A percentile compares a stretch with the other conserved stretches of the same genome.
phyloP scores from a whole-genome alignment of 2,888 invertebrate species.

The Hyles lineata region DNA sequence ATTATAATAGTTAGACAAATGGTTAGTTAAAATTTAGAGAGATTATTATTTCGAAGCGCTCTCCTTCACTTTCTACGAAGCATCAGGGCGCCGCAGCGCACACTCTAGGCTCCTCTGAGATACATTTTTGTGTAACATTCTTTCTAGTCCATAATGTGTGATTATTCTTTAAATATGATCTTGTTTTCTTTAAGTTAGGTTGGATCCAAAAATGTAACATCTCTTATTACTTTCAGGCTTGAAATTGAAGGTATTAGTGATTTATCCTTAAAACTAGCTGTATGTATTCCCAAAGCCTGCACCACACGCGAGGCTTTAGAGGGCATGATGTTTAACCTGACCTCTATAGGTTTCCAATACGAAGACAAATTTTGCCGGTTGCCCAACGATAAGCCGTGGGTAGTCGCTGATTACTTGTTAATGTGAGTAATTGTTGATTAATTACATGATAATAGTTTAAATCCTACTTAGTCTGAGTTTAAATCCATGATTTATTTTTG shows the following conservation, averaged over 20 bases:
- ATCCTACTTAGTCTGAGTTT: no score
- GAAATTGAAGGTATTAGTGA: background rate
- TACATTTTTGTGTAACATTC: no score
- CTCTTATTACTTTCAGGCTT: background rate
- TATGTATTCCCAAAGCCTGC: constrained; percentile 70
- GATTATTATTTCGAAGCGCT: no score
- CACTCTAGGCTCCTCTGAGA: no score
- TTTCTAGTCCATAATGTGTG: background rate
- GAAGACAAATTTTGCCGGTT: constrained; percentile 63
- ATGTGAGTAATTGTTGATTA: constrained; percentile 55
- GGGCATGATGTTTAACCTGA: constrained; percentile 47
- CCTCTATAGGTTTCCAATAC: constrained; percentile 49
- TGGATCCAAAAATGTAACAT: background rate
- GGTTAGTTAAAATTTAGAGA: no score
- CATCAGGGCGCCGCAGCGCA: no score
- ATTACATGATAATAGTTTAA: background rate
- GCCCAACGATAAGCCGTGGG: constrained; percentile 71
- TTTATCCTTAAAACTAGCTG: constrained; percentile 47
- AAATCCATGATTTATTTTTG: background rate
- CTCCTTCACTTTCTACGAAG: no score
- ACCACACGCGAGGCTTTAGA: constrained; percentile 56
- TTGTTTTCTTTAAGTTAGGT: background rate
- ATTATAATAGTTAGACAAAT: no score
- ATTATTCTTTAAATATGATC: background rate
- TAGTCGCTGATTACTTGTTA: constrained; percentile 67